Percentiles rank a stretch among this genome's conserved stretches.
Evolutionary conservation across 2,113 vertebrate genomes (phyloP).

Genomic region (Rhinopomastus cyanomelas): DNA sequence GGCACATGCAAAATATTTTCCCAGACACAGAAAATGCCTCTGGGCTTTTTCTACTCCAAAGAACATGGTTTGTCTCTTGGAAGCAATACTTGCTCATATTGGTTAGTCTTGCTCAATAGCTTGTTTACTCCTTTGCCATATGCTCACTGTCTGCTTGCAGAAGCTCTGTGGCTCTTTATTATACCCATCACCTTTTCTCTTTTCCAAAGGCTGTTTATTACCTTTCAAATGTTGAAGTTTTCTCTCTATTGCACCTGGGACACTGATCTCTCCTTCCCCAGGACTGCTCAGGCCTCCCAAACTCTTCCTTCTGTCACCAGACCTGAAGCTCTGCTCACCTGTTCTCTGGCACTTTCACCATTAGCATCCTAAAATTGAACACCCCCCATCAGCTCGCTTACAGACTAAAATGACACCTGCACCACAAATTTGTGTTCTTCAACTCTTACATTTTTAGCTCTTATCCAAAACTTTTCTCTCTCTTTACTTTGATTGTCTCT

Average conservation of each 20-base stretch:
- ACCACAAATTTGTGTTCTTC: neutral
- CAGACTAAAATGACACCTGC: neutral
- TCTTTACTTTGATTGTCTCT: neutral
- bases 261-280: neutral
- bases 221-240: neutral
- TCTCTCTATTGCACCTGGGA: neutral
- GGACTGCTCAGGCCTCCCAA: neutral
- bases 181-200: neutral
- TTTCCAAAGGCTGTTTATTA: conserved; percentile 7
- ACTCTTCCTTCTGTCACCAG: neutral
- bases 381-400: neutral
- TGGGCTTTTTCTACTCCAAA: neutral
- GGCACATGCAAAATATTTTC: neutral
- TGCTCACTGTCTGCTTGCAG: neutral
- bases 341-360: neutral
- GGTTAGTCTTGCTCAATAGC: conserved; percentile 7
- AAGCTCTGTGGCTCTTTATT: neutral
- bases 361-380: neutral
- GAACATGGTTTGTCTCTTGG: neutral
- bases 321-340: neutral
- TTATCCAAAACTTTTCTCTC: neutral
- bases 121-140: conserved; percentile 6
- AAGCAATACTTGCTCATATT: neutral
- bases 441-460: neutral
- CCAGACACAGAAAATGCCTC: neutral